These are phyloP conservation scores for Tiliacea citrago DNA, from an alignment of 2,888 invertebrate species.

Conservation along the genomic window DNA sequence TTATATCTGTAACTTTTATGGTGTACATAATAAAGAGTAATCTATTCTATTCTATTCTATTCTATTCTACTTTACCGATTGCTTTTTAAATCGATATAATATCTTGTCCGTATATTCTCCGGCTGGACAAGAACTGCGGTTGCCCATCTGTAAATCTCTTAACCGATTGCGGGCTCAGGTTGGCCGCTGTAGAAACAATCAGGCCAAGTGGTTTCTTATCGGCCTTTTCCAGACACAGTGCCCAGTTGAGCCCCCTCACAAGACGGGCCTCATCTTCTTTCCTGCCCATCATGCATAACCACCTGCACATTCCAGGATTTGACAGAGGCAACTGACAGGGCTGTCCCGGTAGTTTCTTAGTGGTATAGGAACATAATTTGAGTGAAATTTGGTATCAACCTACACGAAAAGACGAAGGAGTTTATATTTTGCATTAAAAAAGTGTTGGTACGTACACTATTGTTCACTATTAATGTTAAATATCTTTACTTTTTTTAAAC, in stretches of 20 bases:
- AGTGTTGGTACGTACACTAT: no score
- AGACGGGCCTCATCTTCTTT: neutral
- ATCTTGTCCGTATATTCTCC: no score
- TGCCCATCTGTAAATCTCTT: neutral
- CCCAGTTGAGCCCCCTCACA: neutral
- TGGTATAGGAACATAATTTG: neutral
- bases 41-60: no score
- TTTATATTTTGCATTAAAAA: no score
- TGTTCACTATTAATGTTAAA: neutral
- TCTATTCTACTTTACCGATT: no score
- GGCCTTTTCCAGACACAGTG: neutral
- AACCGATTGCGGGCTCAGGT: neutral
- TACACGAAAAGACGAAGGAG: no score
- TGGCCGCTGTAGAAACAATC: neutral
- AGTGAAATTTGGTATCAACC: no score
- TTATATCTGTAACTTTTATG: no score
- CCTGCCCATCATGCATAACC: neutral
- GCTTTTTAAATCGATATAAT: no score
- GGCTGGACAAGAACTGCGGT: no score
- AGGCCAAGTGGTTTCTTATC: neutral
- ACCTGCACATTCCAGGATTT: neutral
- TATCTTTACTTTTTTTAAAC: neutral
- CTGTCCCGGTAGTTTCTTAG: neutral
- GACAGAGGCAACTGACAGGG: neutral
- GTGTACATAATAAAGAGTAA: no score